phyloP scores from a whole-genome alignment of 2,888 invertebrate species.

The Timema podura region DNA sequence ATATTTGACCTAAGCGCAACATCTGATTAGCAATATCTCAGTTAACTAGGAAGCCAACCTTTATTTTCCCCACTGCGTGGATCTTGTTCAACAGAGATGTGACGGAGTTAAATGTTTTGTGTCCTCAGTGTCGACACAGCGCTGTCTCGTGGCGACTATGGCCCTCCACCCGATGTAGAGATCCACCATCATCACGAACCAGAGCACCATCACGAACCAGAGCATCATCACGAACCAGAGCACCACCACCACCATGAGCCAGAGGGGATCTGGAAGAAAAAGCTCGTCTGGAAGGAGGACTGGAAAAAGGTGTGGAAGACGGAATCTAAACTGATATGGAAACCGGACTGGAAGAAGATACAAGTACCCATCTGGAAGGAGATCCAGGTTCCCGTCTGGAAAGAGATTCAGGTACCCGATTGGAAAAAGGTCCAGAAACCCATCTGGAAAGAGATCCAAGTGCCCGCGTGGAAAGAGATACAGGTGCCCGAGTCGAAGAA shows the following conservation, averaged over 20 bases:
- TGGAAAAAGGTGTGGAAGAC: conserved; percentile 74
- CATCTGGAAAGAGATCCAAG: conserved; percentile 64
- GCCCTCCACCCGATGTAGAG: conserved; percentile 21
- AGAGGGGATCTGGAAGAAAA: conserved; percentile 75
- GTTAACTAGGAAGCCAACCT: background rate
- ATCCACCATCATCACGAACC: conserved; percentile 21
- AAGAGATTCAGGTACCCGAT: conserved; percentile 71
- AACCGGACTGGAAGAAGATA: conserved; percentile 69
- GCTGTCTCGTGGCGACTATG: conserved; percentile 25
- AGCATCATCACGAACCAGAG: conserved; percentile 20
- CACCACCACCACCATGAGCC: conserved; percentile 53
- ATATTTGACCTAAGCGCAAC: too few relatives aligned
- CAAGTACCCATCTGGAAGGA: conserved; percentile 55
- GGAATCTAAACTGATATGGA: conserved; percentile 69
- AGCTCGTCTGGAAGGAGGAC: conserved; percentile 77
- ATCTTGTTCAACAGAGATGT: background rate
- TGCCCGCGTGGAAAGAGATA: conserved; percentile 66
- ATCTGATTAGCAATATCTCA: too few relatives aligned
- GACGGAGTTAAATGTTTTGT: too few relatives aligned
- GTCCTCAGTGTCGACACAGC: conserved; percentile 21
- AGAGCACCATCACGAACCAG: conserved; percentile 13
- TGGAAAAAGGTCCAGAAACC: conserved; percentile 74
- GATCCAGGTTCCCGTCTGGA: conserved; percentile 62
- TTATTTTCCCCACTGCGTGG: background rate
- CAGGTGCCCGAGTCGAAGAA: conserved; percentile 68